phyloP scores from a whole-genome alignment of 2,113 vertebrate species.

The Cygnus buccinator region DNA sequence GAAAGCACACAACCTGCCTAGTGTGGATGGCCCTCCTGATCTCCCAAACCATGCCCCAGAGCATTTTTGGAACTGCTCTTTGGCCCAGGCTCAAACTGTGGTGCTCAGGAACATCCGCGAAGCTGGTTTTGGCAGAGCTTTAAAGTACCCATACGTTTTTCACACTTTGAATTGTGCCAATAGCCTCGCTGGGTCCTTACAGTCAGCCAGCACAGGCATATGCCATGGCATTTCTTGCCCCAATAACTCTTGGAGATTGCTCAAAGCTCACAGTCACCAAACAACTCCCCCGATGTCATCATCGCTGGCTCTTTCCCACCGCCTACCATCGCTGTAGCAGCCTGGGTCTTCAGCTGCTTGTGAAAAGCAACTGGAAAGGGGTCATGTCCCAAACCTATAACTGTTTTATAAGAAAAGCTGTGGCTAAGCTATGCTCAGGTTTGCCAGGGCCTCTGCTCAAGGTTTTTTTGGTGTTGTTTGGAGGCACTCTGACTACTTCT shows the following conservation, averaged over 20 bases:
- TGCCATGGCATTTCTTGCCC: not conserved
- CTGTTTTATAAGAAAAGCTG: not conserved
- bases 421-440: not conserved
- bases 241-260: accelerated
- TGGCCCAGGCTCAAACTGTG: not conserved
- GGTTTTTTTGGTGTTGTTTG: not conserved
- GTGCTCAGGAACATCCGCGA: not conserved
- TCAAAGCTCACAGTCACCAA: not conserved
- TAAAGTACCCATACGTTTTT: not conserved
- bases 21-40: not conserved
- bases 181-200: not conserved
- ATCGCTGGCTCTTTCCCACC: not conserved
- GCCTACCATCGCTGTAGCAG: too few relatives aligned
- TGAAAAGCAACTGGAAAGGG: not conserved
- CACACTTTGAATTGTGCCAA: not conserved
- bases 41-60: not conserved
- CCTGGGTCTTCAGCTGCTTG: not conserved
- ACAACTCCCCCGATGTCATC: not conserved
- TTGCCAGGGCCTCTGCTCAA: not conserved
- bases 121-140: accelerated
- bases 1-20: not conserved
- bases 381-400: not conserved
- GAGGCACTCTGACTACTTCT: not conserved
- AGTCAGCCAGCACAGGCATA: not conserved
- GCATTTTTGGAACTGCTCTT: not conserved